Conservation (phyloP, 2,888 invertebrate species). For the Pilophorus perplexus region DNA sequence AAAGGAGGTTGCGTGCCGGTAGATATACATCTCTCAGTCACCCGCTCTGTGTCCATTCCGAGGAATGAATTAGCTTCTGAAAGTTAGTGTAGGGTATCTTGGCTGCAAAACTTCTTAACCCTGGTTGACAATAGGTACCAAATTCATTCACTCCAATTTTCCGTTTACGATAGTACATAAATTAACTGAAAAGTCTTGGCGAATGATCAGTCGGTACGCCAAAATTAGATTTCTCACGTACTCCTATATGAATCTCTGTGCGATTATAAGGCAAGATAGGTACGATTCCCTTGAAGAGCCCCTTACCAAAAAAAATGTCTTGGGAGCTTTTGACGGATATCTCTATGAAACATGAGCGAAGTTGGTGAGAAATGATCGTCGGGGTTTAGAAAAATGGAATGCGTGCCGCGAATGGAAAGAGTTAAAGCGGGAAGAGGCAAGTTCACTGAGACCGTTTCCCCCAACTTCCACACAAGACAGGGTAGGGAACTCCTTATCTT, state of each 20-base stretch:
- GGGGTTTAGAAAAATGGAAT: conserved; percentile 36
- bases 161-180: too few species aligned
- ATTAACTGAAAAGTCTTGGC: too few species aligned
- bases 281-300: background rate
- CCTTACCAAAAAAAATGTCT: background rate
- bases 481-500: conserved; percentile 25
- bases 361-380: conserved; percentile 29
- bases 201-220: too few species aligned
- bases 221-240: too few species aligned
- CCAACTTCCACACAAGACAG: background rate
- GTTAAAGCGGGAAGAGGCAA: conserved; percentile 8
- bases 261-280: background rate
- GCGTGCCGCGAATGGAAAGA: conserved; percentile 36
- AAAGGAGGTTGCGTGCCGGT: conserved; percentile 25
- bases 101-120: too few species aligned
- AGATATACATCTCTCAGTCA: conserved; percentile 25
- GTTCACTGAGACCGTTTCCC: conserved; percentile 21
- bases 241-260: too few species aligned
- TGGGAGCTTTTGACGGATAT: conserved; percentile 33
- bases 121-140: too few species aligned
- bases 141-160: too few species aligned
- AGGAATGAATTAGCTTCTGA: conserved; percentile 21
- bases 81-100: too few species aligned
- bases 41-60: conserved; percentile 4
- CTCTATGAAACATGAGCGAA: conserved; percentile 34